phyloP scores from a whole-genome alignment of 2,888 invertebrate species.

The Brachypalpus laphriformis region DNA sequence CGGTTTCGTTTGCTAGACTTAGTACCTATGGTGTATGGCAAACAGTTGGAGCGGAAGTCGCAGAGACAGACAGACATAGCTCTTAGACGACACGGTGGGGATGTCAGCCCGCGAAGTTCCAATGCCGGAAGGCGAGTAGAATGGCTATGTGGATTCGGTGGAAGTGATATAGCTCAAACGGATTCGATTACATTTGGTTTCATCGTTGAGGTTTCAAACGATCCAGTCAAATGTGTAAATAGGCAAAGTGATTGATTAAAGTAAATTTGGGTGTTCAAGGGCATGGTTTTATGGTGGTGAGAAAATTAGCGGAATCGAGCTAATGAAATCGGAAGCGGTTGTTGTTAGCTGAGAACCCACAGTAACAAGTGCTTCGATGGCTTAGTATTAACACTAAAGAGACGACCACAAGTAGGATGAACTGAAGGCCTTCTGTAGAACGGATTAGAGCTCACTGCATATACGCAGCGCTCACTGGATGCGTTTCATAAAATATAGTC shows the following conservation, averaged over 20 bases:
- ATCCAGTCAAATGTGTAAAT: slow-evolving; percentile 53
- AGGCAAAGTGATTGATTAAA: slow-evolving; percentile 51
- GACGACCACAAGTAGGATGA: no score
- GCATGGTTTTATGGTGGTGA: background rate
- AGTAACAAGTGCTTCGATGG: background rate
- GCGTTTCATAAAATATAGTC: no score
- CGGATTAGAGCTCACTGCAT: no score
- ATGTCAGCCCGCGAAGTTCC: no score
- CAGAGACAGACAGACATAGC: background rate
- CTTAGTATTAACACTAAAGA: background rate
- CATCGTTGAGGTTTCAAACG: slow-evolving; percentile 45
- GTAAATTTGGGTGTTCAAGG: background rate
- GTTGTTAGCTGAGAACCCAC: background rate
- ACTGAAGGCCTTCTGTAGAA: no score
- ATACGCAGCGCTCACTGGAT: no score
- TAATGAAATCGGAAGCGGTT: slow-evolving; percentile 11
- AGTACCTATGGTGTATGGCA: background rate
- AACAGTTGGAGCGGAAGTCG: slow-evolving; percentile 16
- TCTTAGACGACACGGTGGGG: no score
- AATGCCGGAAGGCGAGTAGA: background rate
- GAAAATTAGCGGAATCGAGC: slow-evolving; percentile 7
- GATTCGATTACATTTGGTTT: slow-evolving; percentile 62
- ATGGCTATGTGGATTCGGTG: slow-evolving; percentile 1
- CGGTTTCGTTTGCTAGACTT: slow-evolving; percentile 32
- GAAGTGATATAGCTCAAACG: slow-evolving; percentile 37